Conservation (phyloP, 2,797 vertebrate genomes). For the Cottoperca gobio region DNA sequence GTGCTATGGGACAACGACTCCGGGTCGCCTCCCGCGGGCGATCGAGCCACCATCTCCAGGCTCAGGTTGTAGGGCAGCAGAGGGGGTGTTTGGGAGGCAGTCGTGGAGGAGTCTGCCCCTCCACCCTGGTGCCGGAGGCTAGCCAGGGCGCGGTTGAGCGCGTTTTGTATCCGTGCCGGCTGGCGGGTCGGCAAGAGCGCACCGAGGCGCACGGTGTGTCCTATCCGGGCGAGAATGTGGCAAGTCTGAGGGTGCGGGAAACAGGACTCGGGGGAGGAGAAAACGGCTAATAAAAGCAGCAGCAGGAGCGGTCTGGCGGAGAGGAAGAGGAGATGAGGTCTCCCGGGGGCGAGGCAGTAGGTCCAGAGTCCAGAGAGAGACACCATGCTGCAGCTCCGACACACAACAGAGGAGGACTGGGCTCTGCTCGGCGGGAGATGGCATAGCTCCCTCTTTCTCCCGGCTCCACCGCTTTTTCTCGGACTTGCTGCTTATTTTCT, state of each 20-base stretch:
- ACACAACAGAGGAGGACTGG: conserved; percentile 79
- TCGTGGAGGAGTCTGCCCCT: conserved; percentile 65
- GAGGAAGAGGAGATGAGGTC: conserved; percentile 70
- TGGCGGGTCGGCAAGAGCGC: conserved; percentile 88
- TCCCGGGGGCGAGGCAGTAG: conserved; percentile 76
- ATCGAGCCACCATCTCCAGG: conserved; percentile 90
- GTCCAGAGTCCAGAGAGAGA: conserved; percentile 81
- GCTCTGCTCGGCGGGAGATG: conserved; percentile 78
- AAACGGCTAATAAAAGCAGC: conserved; percentile 65
- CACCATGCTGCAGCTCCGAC: conserved; percentile 84
- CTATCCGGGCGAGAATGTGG: conserved; percentile 85
- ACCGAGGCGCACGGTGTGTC: conserved; percentile 90
- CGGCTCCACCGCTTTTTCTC: conserved; percentile 70
- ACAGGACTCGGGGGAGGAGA: conserved; percentile 79
- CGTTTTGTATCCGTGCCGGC: conserved; percentile 88
- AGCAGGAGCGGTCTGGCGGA: conserved; percentile 64
- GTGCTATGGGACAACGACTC: conserved; percentile 89
- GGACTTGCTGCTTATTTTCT: conserved; percentile 70
- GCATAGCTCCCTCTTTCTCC: conserved; percentile 81
- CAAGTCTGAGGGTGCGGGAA: conserved; percentile 90
- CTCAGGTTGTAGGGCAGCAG: conserved; percentile 91
- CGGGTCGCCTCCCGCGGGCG: conserved; percentile 87
- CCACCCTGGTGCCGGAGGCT: conserved; percentile 80
- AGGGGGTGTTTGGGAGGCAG: conserved; percentile 67
- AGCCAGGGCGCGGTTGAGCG: conserved; percentile 87